Evolutionary conservation across 2,797 vertebrate genomes (phyloP).

Genomic region (Staurois parvus): DNA sequence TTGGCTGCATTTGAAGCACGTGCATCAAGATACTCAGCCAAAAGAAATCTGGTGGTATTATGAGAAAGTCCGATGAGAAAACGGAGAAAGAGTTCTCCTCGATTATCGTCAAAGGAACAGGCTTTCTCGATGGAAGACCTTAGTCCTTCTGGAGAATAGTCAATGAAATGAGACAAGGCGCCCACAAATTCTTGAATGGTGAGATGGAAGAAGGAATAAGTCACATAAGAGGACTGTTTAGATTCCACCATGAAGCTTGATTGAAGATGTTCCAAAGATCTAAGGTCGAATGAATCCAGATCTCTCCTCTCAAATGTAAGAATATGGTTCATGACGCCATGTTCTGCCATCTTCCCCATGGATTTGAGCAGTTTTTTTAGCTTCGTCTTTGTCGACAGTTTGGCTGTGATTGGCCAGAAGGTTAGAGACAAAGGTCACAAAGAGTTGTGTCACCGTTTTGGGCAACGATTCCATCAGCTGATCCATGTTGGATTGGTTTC

Average conservation of each 20-base stretch:
- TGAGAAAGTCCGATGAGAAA: slow-evolving; percentile 38
- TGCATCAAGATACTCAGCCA: not conserved
- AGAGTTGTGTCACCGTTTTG: slow-evolving; percentile 74
- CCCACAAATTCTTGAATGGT: slow-evolving; percentile 22
- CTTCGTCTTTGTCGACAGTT: too few relatives aligned
- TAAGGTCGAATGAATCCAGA: not conserved
- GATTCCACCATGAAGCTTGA: slow-evolving; percentile 12
- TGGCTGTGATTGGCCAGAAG: slow-evolving; percentile 12
- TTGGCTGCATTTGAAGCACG: slow-evolving; percentile 11
- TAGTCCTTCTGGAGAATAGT: slow-evolving; percentile 4
- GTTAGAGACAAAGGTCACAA: slow-evolving; percentile 56
- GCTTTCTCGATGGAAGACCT: not conserved
- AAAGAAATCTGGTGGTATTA: not conserved
- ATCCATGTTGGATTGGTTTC: slow-evolving; percentile 18
- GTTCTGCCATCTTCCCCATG: slow-evolving; percentile 16
- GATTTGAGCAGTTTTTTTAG: not conserved
- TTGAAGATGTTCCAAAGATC: not conserved
- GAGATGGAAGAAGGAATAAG: slow-evolving; percentile 8
- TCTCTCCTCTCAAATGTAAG: not conserved
- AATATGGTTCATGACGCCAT: slow-evolving; percentile 14
- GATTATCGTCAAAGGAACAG: not conserved
- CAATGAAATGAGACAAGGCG: not conserved
- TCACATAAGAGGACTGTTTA: not conserved
- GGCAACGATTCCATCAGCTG: slow-evolving; percentile 62
- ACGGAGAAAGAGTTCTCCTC: slow-evolving; percentile 29